These are phyloP conservation scores for Parus major DNA, from an alignment of 2,113 vertebrate genomes.

Conservation along the genomic window DNA sequence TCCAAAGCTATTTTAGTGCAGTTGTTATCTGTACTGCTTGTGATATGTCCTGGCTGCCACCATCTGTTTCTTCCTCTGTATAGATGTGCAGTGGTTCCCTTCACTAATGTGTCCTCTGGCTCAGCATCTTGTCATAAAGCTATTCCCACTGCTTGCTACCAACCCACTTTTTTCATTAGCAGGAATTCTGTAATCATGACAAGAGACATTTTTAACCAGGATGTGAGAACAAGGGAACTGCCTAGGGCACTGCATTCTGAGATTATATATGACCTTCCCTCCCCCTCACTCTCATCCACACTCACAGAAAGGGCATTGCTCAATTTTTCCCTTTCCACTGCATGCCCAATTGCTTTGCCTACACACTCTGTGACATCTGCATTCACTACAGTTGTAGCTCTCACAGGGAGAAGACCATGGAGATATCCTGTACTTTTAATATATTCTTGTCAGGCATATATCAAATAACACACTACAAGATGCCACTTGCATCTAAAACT, in stretches of 20 bases:
- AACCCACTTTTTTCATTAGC: background rate
- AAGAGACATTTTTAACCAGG: background rate
- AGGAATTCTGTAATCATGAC: background rate
- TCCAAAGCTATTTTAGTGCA: slow-evolving; percentile 56
- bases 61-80: slow-evolving; percentile 14
- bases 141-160: background rate
- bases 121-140: background rate
- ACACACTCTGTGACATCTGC: background rate
- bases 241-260: background rate
- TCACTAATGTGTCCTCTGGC: background rate
- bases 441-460: background rate
- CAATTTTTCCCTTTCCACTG: background rate
- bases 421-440: background rate
- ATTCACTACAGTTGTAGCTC: background rate
- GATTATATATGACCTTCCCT: background rate
- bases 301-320: background rate
- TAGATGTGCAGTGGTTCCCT: background rate
- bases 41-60: slow-evolving; percentile 3
- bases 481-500: background rate
- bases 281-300: background rate
- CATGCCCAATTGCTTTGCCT: background rate
- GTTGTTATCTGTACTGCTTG: slow-evolving; percentile 20
- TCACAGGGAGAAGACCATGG: background rate
- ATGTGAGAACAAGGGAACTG: background rate
- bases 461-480: background rate